Evolutionary conservation across 2,113 vertebrate species (phyloP).

Genomic region (Mormyrus iriodes): DNA sequence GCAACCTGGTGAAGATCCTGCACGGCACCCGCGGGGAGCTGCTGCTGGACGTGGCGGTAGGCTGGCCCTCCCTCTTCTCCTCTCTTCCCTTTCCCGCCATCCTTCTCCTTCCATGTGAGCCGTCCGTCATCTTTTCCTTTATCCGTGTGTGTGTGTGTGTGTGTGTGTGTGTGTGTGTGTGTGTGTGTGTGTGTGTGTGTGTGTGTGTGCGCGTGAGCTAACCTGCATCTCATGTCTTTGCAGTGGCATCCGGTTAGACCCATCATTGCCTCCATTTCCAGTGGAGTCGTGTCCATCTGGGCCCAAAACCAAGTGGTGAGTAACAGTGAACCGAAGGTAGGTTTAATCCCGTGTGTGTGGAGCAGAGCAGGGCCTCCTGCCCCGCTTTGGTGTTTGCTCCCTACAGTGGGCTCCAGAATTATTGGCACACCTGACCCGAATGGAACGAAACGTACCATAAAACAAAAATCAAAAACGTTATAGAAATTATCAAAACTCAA

Average conservation of each 20-base stretch:
- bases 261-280: constrained; percentile 95
- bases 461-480: background rate
- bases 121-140: background rate
- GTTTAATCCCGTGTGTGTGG: background rate
- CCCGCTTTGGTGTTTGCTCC: background rate
- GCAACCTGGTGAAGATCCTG: constrained; percentile 95
- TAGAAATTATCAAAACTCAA: background rate
- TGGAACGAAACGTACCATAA: background rate
- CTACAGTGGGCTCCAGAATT: background rate
- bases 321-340: background rate
- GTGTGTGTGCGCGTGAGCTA: background rate
- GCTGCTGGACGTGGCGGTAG: constrained; percentile 88
- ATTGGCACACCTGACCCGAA: background rate
- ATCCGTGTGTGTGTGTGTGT: background rate
- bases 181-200: background rate
- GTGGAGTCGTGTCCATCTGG: constrained; percentile 97
- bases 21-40: constrained; percentile 92
- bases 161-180: background rate
- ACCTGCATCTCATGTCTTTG: background rate
- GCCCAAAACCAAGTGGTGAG: constrained; percentile 98
- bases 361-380: background rate
- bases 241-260: constrained; percentile 97
- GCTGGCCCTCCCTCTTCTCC: constrained; percentile 24
- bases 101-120: background rate
- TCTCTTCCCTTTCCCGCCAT: background rate